Evolutionary conservation across 2,888 invertebrate genomes (phyloP), one percentile per base, ranked within the genome.

Genomic region (Stegana nigrithorax): DNA sequence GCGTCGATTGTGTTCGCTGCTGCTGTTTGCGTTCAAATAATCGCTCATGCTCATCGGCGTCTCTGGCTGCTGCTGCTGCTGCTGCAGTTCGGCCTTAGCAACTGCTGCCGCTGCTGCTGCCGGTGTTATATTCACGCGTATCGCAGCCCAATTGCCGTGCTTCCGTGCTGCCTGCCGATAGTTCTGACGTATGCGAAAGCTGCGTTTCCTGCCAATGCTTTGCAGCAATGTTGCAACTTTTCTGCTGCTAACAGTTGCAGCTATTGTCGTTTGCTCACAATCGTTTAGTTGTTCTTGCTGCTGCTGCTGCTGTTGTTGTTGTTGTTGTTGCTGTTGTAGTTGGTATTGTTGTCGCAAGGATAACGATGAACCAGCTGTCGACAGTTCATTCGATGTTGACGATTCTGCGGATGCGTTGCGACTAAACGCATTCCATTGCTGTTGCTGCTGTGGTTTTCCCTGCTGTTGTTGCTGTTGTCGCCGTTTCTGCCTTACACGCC

Each of bases 101-200:
- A 2, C 23, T 51, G 51, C 14, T 36, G 53, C 26, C 27, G 51
- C 21, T 10, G 47, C 10, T 58, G 17, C 21, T 36, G 53, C 26
- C 25, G 80, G 69, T 59, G 69, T 74, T 57, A 84, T 83, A 58
- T 80, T 74, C 7, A 84, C 82, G 29, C 81, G 68, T 60, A 84
- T 84, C n/a, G n/a, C n/a, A 14, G 72, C 72, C 61, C 72, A 76
- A 57, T 66, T 19, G 4, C 7, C 17, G 44, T 6, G n/a, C 17
- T 6, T n/a, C n/a, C n/a, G n/a, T n/a, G n/a, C n/a, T n/a, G n/a
- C n/a, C n/a, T n/a, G n/a, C n/a, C n/a, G n/a, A n/a, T n/a, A n/a
- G n/a, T n/a, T 44, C 17, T n/a, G 42, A 25, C 26, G 25, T 50
- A 44, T 60, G 65, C 47, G 27, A 59, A 58, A 29, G 8, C 29